Percentiles rank a stretch among this genome's conserved stretches.
phyloP scores from a whole-genome alignment of 1,140 invertebrate genomes.

The Calliopsis andreniformis region DNA sequence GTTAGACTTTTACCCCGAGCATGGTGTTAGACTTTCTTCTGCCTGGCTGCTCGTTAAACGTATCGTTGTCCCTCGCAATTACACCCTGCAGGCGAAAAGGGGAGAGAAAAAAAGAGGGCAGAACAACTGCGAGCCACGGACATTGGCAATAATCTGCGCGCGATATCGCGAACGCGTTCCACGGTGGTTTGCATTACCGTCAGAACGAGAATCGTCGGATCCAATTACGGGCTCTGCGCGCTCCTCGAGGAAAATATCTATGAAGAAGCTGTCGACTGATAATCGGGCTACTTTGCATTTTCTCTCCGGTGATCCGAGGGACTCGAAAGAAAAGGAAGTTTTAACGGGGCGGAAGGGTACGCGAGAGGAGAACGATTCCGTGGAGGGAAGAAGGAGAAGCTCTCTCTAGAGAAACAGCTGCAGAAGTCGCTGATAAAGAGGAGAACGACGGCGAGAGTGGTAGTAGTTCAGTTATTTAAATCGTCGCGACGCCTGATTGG shows the following conservation, averaged over 20 bases:
- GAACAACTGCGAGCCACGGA: neutral
- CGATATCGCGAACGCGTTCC: conserved; percentile 17
- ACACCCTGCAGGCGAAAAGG: neutral
- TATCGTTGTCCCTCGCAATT: conserved; percentile 24
- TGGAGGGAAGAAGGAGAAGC: neutral
- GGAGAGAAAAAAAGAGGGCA: neutral
- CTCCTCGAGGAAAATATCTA: conserved; percentile 54
- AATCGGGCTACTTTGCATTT: conserved; percentile 62
- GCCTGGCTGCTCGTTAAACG: conserved; percentile 11
- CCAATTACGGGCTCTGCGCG: conserved; percentile 47
- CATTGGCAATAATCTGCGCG: conserved; percentile 52
- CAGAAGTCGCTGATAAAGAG: conserved; percentile 56
- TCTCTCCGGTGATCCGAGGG: neutral
- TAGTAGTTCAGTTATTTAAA: conserved; percentile 67
- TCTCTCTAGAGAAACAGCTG: conserved; percentile 25
- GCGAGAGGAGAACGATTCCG: neutral
- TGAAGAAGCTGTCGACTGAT: conserved; percentile 50
- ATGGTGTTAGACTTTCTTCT: conserved; percentile 2
- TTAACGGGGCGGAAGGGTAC: neutral
- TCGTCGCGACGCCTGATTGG: conserved; percentile 63
- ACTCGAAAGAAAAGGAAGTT: neutral
- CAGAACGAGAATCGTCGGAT: conserved; percentile 53
- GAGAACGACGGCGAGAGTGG: conserved; percentile 22
- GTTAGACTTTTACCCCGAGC: conserved; percentile 12
- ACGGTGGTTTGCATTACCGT: conserved; percentile 31